Evolutionary conservation across 64 coral and sea anemone genomes (phyloP).

Genomic region (Stichodactyla helianthus): DNA sequence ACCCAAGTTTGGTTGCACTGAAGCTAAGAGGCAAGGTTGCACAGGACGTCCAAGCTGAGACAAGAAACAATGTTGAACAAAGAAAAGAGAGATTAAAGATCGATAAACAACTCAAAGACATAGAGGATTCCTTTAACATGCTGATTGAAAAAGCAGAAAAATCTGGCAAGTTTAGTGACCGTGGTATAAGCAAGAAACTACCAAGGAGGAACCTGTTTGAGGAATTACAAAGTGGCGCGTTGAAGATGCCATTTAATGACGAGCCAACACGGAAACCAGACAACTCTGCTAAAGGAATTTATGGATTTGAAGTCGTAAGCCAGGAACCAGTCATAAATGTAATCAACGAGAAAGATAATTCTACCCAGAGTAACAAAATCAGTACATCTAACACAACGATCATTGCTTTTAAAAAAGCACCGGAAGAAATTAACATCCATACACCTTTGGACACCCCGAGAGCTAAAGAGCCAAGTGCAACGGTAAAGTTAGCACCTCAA

Average conservation of each 20-base stretch:
- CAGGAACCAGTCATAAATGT: conserved; percentile 1
- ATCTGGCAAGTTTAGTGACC: conserved; percentile 7
- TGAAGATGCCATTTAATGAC: background rate
- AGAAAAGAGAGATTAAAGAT: background rate
- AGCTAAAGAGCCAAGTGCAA: background rate
- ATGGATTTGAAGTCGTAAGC: background rate
- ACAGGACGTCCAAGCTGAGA: conserved; percentile 31
- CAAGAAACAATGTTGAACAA: conserved; percentile 33
- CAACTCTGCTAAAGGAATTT: background rate
- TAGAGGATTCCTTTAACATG: conserved; percentile 20
- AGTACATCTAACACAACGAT: background rate
- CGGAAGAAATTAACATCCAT: background rate
- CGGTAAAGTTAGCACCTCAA: background rate
- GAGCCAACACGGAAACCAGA: background rate
- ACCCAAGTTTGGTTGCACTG: background rate
- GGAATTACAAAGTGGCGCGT: background rate
- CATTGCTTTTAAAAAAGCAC: background rate
- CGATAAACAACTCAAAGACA: conserved; percentile 16
- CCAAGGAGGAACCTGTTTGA: background rate
- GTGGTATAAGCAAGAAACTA: background rate
- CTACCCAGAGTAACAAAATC: background rate
- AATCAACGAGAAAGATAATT: background rate
- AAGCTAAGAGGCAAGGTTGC: background rate
- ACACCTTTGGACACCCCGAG: background rate
- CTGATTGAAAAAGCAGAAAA: conserved; percentile 11